Base-by-base conservation (phyloP, 2,797 vertebrate species). In the Aplochiton taeniatus region DNA sequence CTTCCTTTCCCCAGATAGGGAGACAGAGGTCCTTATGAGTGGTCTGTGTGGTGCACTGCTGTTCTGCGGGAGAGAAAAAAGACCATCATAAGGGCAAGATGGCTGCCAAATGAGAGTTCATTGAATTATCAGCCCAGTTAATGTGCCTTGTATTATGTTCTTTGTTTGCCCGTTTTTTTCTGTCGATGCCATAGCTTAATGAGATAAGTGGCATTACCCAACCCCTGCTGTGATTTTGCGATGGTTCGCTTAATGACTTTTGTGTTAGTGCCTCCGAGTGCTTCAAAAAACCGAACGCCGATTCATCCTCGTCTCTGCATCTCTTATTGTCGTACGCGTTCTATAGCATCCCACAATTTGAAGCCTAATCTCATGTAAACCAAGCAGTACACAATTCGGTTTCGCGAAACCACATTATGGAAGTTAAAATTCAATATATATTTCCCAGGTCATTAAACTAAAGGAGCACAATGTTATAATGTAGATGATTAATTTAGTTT, bases 81-180 rank as follows among this genome's bases (percentile, higher is more conserved):
- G 94, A 96, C 94, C 95, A 96, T 96, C 95, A 95, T 94, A 95
- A 95, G 95, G 94, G 93, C 94, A 95, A 96, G 93, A 96, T 96
- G 95, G 94, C 93, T 85, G 91, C 93, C 95, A 91, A 98, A 98
- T 96, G 95, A 96, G 94, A 94, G 94, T 93, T 96, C 96, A 98
- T 98, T 96, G 95, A 98, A 98, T 98, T 96, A 96, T 95, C 93
- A 85, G 89, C 83, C 81, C 88, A 86, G 88, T 87, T 90, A 90
- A 91, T 91, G 89, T 88, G 87, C 87, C 85, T 88, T 79, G 87
- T 87, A 89, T 91, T 88, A 85, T 88, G 78, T 81, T 87, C 87
- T 90, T 87, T 89, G 88, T 89, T 89, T 89, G 85, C 86, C 83
- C 65, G 55, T 55, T 79, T 69, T 88, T n/a, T 68, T 80, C 84